Percentiles rank a stretch among this genome's conserved stretches.
Conservation (phyloP, 2,888 invertebrate species). For the Lumbricus terrestris region DNA sequence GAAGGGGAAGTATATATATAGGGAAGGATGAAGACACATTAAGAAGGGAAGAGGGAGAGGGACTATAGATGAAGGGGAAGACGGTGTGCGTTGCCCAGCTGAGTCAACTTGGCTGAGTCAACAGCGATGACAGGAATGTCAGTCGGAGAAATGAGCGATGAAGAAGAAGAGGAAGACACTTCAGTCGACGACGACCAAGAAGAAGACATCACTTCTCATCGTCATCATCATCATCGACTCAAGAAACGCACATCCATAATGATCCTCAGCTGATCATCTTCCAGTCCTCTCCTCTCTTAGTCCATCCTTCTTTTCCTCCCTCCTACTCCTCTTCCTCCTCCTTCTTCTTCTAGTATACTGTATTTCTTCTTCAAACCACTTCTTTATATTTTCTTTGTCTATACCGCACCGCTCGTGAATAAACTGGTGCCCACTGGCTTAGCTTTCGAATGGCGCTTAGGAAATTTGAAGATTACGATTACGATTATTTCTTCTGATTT, state of each 20-base stretch:
- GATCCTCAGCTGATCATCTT: background rate
- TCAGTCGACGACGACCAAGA: background rate
- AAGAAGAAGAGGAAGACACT: background rate
- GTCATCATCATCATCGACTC: background rate
- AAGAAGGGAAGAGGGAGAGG: background rate
- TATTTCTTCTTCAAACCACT: background rate
- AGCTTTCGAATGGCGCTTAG: no score
- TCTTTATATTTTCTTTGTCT: background rate
- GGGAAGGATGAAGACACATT: background rate
- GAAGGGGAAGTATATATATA: background rate
- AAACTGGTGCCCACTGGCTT: no score
- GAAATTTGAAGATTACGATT: no score
- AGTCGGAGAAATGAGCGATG: background rate
- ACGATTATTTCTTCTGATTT: no score
- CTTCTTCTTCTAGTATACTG: background rate
- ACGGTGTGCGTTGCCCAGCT: background rate
- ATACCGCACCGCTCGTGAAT: no score
- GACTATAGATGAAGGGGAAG: background rate
- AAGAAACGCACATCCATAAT: conserved; percentile 3
- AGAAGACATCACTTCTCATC: no score
- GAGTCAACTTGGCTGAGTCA: conserved; percentile 3
- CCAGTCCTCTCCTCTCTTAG: background rate
- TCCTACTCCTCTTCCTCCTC: background rate
- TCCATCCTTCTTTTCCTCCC: background rate
- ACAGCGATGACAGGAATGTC: conserved; percentile 3